Evolutionary conservation across 2,113 vertebrate genomes (phyloP).

Genomic region (Gnathonemus echidnorhynchus): DNA sequence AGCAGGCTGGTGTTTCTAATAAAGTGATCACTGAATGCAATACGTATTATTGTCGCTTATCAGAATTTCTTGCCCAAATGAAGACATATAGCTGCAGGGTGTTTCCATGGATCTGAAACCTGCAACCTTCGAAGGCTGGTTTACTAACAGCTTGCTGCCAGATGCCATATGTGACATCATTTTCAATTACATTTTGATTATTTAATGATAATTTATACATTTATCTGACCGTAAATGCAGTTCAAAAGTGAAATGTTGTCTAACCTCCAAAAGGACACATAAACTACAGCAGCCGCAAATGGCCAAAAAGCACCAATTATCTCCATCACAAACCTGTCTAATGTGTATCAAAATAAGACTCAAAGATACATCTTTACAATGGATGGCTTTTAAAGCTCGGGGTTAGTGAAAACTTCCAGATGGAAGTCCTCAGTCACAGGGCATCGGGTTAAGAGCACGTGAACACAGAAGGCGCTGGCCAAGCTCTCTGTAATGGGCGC

Average conservation of each 20-base stretch:
- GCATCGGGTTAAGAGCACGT: slow-evolving; percentile 21
- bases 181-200: not conserved
- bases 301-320: not conserved
- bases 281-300: not conserved
- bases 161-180: not conserved
- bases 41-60: not conserved
- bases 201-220: not conserved
- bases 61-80: not conserved
- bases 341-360: not conserved
- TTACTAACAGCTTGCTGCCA: not conserved
- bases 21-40: not conserved
- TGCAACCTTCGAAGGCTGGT: not conserved
- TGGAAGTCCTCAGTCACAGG: slow-evolving; percentile 27
- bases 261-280: not conserved
- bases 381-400: not conserved
- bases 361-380: not conserved
- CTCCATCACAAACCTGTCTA: not conserved
- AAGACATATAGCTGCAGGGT: not conserved
- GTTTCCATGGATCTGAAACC: not conserved
- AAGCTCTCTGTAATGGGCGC: slow-evolving; percentile 29
- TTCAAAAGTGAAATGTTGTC: not conserved
- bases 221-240: not conserved
- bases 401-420: slow-evolving; percentile 15
- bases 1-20: not conserved
- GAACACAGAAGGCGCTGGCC: not conserved